Conservation (phyloP, 2,888 invertebrate genomes). For the Yponomeuta cagnagella region DNA sequence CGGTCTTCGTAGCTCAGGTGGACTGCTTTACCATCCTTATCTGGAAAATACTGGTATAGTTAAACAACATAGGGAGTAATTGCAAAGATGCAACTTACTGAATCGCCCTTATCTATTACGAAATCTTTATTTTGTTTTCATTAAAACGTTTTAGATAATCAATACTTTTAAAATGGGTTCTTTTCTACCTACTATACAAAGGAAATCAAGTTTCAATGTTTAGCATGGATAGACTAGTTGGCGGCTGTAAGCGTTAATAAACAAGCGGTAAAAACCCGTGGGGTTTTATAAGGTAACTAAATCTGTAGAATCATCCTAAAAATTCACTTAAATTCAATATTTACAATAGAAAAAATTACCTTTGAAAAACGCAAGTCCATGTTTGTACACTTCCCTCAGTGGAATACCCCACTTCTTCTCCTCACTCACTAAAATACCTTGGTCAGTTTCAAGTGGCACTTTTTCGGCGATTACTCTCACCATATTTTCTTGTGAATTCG, state of each 20-base stretch:
- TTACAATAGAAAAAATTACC: conserved; percentile 69
- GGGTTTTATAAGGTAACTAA: not conserved
- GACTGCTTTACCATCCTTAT: conserved; percentile 98
- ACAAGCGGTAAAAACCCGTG: not conserved
- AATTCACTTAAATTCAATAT: not conserved
- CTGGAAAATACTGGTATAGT: conserved; percentile 67
- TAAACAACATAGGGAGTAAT: no score
- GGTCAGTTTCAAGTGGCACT: conserved; percentile 63
- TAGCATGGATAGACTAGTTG: no score
- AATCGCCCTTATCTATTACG: not conserved
- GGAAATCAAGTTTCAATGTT: no score
- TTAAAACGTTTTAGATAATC: not conserved
- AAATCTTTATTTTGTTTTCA: not conserved
- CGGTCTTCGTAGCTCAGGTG: conserved; percentile 96
- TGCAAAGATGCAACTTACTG: no score
- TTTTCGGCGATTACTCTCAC: conserved; percentile 57
- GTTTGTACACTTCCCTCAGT: conserved; percentile 88
- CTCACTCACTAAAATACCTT: conserved; percentile 66
- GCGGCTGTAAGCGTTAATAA: not conserved
- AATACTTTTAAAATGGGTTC: not conserved
- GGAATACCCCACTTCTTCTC: conserved; percentile 81
- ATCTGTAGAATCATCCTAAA: not conserved
- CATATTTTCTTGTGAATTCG: conserved; percentile 42
- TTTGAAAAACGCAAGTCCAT: conserved; percentile 94
- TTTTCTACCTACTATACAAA: not conserved